A percentile compares a stretch with the other conserved stretches of the same genome.
phyloP scores from a whole-genome alignment of 1,140 invertebrate species.

The Drosophila repletoides region DNA sequence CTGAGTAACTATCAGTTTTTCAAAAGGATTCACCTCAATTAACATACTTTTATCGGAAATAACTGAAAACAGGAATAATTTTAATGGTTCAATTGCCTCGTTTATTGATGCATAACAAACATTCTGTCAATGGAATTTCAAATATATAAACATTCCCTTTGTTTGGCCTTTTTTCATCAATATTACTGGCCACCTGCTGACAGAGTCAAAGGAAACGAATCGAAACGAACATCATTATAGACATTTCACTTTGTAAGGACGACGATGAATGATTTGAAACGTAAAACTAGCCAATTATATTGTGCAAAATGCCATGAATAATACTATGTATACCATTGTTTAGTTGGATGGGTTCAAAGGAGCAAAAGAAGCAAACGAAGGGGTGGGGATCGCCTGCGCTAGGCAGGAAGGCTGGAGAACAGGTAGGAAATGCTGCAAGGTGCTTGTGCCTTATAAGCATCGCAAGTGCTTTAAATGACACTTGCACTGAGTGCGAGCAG shows the following conservation, averaged over 20 bases:
- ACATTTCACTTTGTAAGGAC: no score
- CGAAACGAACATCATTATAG: not conserved
- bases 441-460: slow-evolving; percentile 11
- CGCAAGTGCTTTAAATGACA: slow-evolving; percentile 35
- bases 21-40: no score
- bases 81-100: slow-evolving; percentile 1
- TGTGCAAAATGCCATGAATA: slow-evolving; percentile 67
- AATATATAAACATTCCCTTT: not conserved
- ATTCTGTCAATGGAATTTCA: slow-evolving; percentile 5
- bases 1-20: no score
- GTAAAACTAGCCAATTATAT: slow-evolving; percentile 66
- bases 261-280: slow-evolving; percentile 33
- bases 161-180: slow-evolving; percentile 19
- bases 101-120: slow-evolving; percentile 12
- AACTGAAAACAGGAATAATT: not conserved
- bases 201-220: not conserved
- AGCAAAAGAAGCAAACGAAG: not conserved
- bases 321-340: slow-evolving; percentile 41
- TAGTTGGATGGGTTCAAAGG: not conserved
- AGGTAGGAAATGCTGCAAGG: slow-evolving; percentile 20
- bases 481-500: slow-evolving; percentile 24
- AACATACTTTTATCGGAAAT: no score
- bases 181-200: not conserved
- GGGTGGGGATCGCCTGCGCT: no score
- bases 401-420: not conserved